Conservation (phyloP, 1,140 invertebrate species). For the Cydia amplana region DNA sequence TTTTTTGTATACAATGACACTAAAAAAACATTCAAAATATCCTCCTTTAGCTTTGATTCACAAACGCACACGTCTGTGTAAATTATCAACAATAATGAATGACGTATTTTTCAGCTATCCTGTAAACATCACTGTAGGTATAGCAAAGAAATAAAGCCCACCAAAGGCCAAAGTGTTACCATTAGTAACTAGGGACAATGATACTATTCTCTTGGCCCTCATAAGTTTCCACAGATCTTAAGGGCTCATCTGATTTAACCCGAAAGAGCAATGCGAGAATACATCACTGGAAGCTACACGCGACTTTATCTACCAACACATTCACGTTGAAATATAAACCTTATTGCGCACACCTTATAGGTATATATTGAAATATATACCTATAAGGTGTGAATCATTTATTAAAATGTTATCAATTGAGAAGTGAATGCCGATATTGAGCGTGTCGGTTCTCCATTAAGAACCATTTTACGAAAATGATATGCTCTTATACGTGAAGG, state of each 20-base stretch:
- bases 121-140: no score
- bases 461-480: conserved; percentile 5
- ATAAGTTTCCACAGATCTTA: conserved; percentile 2
- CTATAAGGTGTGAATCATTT: not conserved
- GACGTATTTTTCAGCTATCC: no score
- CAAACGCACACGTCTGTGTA: no score
- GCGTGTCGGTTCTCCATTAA: conserved; percentile 6
- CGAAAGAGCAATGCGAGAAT: conserved; percentile 18
- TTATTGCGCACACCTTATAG: no score
- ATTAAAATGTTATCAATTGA: not conserved
- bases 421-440: not conserved
- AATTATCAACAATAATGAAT: no score
- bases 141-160: no score
- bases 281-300: not conserved
- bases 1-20: no score
- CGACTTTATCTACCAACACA: not conserved
- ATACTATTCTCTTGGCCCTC: not conserved
- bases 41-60: no score
- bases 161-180: not conserved
- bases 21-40: no score
- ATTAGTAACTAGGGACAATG: not conserved
- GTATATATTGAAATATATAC: not conserved
- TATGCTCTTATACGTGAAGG: not conserved
- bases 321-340: not conserved
- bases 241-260: not conserved